Evolutionary conservation across 2,113 vertebrate genomes (phyloP).

Genomic region (Sphaerodactylus townsendi): DNA sequence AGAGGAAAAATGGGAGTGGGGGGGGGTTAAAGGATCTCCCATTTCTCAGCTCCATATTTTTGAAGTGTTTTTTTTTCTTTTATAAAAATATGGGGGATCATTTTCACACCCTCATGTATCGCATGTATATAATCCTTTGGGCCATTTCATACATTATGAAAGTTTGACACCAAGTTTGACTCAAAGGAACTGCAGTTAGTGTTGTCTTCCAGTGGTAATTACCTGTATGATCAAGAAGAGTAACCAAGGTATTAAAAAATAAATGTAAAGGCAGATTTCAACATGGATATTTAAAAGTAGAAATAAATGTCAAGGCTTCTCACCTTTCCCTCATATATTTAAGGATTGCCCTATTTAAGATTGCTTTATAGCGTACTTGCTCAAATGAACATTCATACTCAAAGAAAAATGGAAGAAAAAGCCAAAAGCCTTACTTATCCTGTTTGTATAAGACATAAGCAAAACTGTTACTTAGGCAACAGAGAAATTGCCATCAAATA

Average conservation of each 20-base stretch:
- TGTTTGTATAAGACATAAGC: background rate
- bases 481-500: background rate
- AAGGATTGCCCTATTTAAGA: background rate
- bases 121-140: background rate
- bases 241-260: background rate
- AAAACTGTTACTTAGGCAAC: background rate
- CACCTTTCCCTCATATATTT: background rate
- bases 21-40: no score
- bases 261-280: background rate
- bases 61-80: no score
- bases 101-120: no score
- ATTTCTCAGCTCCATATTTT: no score
- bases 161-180: no score
- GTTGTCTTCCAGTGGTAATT: no score
- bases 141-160: background rate
- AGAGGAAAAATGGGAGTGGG: no score
- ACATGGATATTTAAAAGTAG: background rate
- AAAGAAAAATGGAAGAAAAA: background rate
- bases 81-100: no score
- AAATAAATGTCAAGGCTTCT: background rate
- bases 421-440: background rate
- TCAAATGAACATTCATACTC: background rate
- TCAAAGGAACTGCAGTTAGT: no score
- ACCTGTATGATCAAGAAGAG: background rate
- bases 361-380: background rate